Evolutionary conservation across 2,113 vertebrate species (phyloP).

Genomic region (Melanerpes aurifrons): DNA sequence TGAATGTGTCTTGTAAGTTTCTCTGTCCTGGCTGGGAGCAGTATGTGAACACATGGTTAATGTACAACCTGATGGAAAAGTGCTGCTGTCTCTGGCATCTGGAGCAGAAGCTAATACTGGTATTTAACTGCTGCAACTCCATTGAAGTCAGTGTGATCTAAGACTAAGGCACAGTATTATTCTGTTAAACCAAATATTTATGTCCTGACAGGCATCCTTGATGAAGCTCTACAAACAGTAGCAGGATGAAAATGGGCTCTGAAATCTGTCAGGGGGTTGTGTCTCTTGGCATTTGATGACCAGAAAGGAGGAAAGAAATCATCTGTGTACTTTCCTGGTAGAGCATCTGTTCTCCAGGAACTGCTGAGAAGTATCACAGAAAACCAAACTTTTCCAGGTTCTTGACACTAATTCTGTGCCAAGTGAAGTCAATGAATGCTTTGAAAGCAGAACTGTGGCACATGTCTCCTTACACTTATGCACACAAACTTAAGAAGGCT

Average conservation of each 20-base stretch:
- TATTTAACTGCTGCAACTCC: background rate
- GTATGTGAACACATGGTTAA: background rate
- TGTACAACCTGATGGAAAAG: background rate
- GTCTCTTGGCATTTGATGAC: background rate
- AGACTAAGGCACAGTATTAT: background rate
- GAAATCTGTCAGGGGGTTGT: background rate
- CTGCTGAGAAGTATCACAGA: background rate
- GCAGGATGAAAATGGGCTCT: background rate
- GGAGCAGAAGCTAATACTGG: background rate
- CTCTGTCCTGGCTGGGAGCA: background rate
- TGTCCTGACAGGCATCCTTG: background rate
- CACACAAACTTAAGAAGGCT: background rate
- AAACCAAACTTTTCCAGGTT: background rate
- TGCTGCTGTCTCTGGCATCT: background rate
- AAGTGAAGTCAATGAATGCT: background rate
- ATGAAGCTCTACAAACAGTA: slow-evolving; percentile 4
- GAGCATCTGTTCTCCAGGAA: background rate
- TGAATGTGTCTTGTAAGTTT: background rate
- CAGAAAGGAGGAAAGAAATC: background rate
- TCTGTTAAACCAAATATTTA: background rate
- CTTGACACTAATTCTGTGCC: background rate
- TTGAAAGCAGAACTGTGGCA: background rate
- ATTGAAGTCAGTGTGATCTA: background rate
- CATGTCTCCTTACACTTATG: background rate
- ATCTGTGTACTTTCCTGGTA: background rate